Conservation (phyloP, 2,113 vertebrate species). For the Progne subis region DNA sequence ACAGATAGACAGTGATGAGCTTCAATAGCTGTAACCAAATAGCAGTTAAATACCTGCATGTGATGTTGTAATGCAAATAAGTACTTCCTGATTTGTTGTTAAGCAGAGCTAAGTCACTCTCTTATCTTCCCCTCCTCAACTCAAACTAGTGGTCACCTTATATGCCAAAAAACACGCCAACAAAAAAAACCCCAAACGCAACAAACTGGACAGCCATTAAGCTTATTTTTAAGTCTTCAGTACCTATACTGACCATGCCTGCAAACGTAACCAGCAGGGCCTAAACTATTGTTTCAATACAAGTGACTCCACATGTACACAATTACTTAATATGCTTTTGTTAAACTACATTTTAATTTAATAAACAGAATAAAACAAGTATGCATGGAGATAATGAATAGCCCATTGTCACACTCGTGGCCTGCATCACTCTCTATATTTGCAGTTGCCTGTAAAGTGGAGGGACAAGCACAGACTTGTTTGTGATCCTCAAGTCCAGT, state of each 20-base stretch:
- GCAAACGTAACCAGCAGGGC: neutral
- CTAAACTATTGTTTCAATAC: neutral
- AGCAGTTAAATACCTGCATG: neutral
- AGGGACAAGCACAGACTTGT: constrained; percentile 75
- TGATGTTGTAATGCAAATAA: neutral
- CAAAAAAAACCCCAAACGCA: neutral
- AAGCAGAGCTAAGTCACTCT: neutral
- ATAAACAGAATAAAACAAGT: constrained; percentile 61
- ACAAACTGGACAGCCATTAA: neutral
- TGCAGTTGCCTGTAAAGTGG: constrained; percentile 50
- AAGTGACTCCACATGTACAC: constrained; percentile 16
- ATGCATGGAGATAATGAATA: constrained; percentile 56
- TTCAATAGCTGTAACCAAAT: neutral
- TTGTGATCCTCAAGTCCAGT: constrained; percentile 56
- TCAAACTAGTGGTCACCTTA: neutral
- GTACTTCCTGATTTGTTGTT: neutral
- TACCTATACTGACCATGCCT: neutral
- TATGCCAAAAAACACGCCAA: neutral
- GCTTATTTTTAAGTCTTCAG: neutral
- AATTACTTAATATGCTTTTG: constrained; percentile 25
- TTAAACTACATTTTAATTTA: constrained; percentile 53
- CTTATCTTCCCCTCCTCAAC: neutral
- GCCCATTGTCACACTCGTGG: constrained; percentile 47
- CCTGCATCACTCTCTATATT: constrained; percentile 69
- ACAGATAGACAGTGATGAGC: neutral